Evolutionary conservation across 2,888 invertebrate species (phyloP).

Genomic region (Tiliacea aurago): DNA sequence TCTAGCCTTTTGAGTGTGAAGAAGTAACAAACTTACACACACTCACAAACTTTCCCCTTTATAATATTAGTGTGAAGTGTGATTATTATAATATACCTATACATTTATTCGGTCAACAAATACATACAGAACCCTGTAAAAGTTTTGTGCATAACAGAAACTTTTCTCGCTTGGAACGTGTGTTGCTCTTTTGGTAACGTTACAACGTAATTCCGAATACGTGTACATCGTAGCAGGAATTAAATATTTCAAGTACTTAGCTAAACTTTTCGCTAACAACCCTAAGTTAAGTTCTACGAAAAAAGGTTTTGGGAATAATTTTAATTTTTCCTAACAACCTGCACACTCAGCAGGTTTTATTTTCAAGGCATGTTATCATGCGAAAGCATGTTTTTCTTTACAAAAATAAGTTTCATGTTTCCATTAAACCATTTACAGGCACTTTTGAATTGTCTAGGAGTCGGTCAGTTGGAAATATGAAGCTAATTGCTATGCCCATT

Average conservation of each 20-base stretch:
- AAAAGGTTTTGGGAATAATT: background rate
- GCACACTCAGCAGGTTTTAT: background rate
- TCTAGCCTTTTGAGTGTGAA: too few relatives aligned
- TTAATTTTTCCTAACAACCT: background rate
- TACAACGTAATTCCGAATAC: slow-evolving; percentile 27
- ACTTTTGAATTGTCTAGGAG: too few relatives aligned
- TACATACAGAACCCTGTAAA: slow-evolving; percentile 45
- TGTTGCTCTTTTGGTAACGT: slow-evolving; percentile 35
- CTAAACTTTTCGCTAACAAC: slow-evolving; percentile 22
- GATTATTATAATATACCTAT: too few relatives aligned
- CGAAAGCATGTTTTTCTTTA: slow-evolving; percentile 8
- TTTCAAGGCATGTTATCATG: background rate
- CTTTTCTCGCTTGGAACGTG: slow-evolving; percentile 31
- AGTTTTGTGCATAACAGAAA: slow-evolving; percentile 46
- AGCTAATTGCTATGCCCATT: too few relatives aligned
- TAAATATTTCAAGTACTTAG: slow-evolving; percentile 21
- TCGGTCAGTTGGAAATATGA: too few relatives aligned
- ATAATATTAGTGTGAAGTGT: too few relatives aligned
- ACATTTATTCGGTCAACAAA: too few relatives aligned
- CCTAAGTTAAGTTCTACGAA: too few relatives aligned
- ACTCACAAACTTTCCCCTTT: too few relatives aligned
- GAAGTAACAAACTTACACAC: too few relatives aligned
- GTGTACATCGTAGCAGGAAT: slow-evolving; percentile 15
- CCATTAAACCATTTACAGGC: too few relatives aligned
- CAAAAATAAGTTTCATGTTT: slow-evolving; percentile 9